Evolutionary conservation across 2,113 vertebrate species (phyloP).

Genomic region (Ahaetulla prasina): DNA sequence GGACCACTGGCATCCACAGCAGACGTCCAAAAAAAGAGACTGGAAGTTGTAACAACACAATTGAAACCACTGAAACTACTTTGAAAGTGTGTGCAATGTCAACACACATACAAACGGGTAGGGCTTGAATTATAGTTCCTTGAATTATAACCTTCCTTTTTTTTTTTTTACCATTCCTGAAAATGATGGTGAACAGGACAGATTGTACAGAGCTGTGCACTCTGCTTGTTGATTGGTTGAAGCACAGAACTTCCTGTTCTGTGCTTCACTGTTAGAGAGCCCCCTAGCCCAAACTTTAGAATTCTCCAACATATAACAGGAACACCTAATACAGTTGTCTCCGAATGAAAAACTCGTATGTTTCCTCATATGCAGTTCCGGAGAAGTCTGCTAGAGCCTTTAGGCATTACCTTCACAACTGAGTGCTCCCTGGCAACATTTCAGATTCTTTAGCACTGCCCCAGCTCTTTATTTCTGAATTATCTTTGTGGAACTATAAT

Average conservation of each 20-base stretch:
- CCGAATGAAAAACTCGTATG: neutral
- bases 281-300: neutral
- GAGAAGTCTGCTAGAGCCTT: neutral
- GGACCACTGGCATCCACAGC: neutral
- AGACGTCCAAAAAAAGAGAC: neutral
- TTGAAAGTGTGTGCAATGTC: neutral
- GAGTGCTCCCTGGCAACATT: neutral
- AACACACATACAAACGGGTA: neutral
- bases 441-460: neutral
- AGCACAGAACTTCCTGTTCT: neutral
- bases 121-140: neutral
- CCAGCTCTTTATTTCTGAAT: conserved; percentile 4
- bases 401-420: neutral
- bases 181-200: neutral
- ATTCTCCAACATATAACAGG: neutral
- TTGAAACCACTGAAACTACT: neutral
- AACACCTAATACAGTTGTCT: neutral
- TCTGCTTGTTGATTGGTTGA: neutral
- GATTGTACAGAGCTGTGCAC: neutral
- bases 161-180: neutral
- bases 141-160: neutral
- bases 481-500: neutral
- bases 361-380: neutral
- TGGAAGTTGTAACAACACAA: neutral
- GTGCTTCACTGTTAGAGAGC: neutral